Conservation (phyloP, 2,797 vertebrate species). For the Phoeniculus purpureus region DNA sequence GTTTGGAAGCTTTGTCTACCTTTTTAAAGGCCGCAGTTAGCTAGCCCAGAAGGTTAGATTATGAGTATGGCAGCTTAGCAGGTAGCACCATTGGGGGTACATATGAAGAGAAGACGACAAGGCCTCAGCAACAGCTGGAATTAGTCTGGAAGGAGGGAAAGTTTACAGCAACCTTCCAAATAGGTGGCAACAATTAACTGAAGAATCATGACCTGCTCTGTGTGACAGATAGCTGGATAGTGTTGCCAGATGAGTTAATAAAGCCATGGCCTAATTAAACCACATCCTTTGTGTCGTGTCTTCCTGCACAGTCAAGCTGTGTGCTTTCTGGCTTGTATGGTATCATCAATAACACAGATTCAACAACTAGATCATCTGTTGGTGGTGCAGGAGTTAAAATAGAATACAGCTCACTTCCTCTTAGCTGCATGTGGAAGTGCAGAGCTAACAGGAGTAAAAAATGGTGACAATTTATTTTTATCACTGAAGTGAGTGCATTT, state of each 20-base stretch:
- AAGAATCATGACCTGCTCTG: conserved; percentile 22
- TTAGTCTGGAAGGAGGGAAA: not conserved
- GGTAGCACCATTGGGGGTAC: not conserved
- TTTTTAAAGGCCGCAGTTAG: not conserved
- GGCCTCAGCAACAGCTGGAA: not conserved
- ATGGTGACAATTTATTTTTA: conserved; percentile 63
- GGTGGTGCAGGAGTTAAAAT: conserved; percentile 58
- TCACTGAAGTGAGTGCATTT: conserved; percentile 51
- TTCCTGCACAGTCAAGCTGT: conserved; percentile 59
- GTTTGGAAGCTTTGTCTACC: not conserved
- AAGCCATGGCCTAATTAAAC: conserved; percentile 48
- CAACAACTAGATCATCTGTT: conserved; percentile 41
- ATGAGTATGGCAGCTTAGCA: not conserved
- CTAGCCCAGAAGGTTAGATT: not conserved
- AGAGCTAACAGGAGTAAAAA: conserved; percentile 62
- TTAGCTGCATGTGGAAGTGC: conserved; percentile 12
- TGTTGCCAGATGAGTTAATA: conserved; percentile 62
- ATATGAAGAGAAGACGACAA: not conserved
- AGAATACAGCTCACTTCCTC: conserved; percentile 52
- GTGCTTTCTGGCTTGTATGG: conserved; percentile 32
- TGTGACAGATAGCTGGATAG: conserved; percentile 29
- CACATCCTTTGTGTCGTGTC: conserved; percentile 61
- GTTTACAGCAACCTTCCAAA: not conserved
- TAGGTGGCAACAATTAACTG: not conserved
- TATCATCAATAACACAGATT: conserved; percentile 36